These are phyloP conservation scores for Caenorhabditis sp. DNA, from an alignment of 2,888 invertebrate genomes.

Conservation along the genomic window DNA sequence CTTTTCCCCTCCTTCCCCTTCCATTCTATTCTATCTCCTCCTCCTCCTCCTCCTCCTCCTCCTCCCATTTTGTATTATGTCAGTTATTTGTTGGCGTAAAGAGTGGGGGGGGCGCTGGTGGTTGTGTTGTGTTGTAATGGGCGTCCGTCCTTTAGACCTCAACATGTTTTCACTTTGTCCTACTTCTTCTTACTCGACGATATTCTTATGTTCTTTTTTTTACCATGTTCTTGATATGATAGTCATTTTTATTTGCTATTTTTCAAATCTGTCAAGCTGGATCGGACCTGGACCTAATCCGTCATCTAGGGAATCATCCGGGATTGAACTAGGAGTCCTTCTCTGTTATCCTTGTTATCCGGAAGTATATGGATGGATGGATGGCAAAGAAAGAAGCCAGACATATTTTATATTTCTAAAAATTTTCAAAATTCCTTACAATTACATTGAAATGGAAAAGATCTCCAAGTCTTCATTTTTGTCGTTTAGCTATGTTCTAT, in stretches of 20 bases:
- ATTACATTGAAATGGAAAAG: too few species aligned
- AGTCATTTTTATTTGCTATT: background rate
- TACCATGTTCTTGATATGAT: background rate
- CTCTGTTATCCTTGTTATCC: too few species aligned
- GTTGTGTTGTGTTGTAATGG: slow-evolving; percentile 31
- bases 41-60: too few species aligned
- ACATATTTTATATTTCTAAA: background rate
- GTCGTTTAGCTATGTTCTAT: slow-evolving; percentile 27
- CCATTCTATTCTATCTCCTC: too few species aligned
- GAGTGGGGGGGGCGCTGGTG: too few species aligned
- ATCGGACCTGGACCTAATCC: too few species aligned
- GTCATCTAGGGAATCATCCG: too few species aligned
- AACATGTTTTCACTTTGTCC: slow-evolving; percentile 20
- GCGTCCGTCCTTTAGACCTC: slow-evolving; percentile 23
- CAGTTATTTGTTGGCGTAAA: slow-evolving; percentile 11
- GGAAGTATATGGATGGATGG: too few species aligned
- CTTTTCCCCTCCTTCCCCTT: too few species aligned
- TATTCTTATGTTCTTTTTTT: background rate
- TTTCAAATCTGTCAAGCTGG: too few species aligned
- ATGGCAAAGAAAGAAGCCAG: background rate
- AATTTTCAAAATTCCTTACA: slow-evolving; percentile 3
- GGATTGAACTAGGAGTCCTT: too few species aligned
- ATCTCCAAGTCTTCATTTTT: slow-evolving; percentile 23
- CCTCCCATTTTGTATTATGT: slow-evolving; percentile 12
- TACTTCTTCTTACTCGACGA: slow-evolving; percentile 13